These are phyloP conservation scores for Drosophila kurseongensis DNA, from an alignment of 1,140 invertebrate species.

Conservation along the genomic window DNA sequence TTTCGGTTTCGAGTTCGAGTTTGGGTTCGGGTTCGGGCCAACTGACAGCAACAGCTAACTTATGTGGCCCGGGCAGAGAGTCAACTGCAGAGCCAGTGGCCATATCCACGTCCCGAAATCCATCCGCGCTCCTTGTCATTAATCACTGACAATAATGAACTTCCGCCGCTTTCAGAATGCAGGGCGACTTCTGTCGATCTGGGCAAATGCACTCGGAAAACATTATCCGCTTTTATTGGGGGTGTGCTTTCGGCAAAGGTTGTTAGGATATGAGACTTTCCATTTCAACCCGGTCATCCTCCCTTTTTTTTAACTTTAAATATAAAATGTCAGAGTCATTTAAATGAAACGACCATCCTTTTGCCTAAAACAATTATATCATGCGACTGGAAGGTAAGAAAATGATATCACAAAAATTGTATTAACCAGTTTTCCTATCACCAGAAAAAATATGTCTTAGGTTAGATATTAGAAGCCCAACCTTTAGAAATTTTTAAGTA, in stretches of 20 bases:
- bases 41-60: slow-evolving; percentile 69
- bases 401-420: too few relatives aligned
- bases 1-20: background rate
- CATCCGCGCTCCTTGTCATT: slow-evolving; percentile 64
- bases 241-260: background rate
- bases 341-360: too few relatives aligned
- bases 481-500: too few relatives aligned
- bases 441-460: too few relatives aligned
- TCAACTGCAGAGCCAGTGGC: slow-evolving; percentile 8
- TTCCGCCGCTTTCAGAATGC: slow-evolving; percentile 72
- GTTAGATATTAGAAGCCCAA: too few relatives aligned
- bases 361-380: too few relatives aligned
- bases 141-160: slow-evolving; percentile 84
- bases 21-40: slow-evolving; percentile 25
- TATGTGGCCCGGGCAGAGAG: slow-evolving; percentile 55
- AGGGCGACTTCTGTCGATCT: slow-evolving; percentile 40
- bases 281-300: too few relatives aligned
- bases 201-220: slow-evolving; percentile 24
- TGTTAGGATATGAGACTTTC: too few relatives aligned
- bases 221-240: slow-evolving; percentile 1
- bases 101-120: background rate
- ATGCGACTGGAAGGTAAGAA: too few relatives aligned
- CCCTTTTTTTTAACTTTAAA: too few relatives aligned
- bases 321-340: too few relatives aligned
- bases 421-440: too few relatives aligned